A percentile compares a stretch with the other conserved stretches of the same genome.
Conservation (phyloP, 2,797 vertebrate genomes). For the Cuniculus paca region DNA sequence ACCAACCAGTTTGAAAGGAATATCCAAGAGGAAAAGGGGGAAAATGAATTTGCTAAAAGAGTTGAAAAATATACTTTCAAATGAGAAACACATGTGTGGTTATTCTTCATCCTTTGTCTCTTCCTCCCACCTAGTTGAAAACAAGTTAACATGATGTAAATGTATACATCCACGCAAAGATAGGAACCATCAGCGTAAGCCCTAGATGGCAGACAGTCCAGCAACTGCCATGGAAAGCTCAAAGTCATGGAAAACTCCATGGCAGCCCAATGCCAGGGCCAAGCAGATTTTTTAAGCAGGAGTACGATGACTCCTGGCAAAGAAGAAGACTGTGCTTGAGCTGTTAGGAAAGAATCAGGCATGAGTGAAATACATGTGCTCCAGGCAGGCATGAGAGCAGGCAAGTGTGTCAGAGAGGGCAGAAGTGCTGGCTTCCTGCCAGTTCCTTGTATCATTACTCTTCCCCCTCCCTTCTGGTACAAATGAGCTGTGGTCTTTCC, state of each 20-base stretch:
- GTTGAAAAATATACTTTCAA: constrained; percentile 74
- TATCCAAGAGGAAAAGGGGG: background rate
- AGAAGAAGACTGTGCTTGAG: background rate
- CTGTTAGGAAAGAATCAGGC: background rate
- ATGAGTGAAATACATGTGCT: background rate
- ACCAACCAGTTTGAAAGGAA: constrained; percentile 56
- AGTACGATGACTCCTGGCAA: background rate
- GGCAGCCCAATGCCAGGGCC: background rate
- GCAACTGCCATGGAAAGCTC: background rate
- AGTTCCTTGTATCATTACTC: background rate
- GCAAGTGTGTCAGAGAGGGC: background rate
- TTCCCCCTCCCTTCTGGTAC: constrained; percentile 30
- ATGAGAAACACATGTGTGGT: constrained; percentile 69
- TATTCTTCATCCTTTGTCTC: constrained; percentile 53
- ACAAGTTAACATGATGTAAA: constrained; percentile 46
- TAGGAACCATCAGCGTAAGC: background rate
- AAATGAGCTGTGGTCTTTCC: constrained; percentile 70
- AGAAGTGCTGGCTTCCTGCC: background rate
- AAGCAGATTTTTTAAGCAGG: background rate
- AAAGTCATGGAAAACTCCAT: background rate
- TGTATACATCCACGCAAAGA: background rate
- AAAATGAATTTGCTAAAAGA: constrained; percentile 47
- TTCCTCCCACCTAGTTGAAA: constrained; percentile 10
- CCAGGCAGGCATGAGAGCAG: background rate
- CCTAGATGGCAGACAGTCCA: background rate